Percentiles rank a stretch among this genome's conserved stretches.
These are phyloP conservation scores for Bucco capensis DNA, from an alignment of 2,113 vertebrate genomes.

Conservation along the genomic window DNA sequence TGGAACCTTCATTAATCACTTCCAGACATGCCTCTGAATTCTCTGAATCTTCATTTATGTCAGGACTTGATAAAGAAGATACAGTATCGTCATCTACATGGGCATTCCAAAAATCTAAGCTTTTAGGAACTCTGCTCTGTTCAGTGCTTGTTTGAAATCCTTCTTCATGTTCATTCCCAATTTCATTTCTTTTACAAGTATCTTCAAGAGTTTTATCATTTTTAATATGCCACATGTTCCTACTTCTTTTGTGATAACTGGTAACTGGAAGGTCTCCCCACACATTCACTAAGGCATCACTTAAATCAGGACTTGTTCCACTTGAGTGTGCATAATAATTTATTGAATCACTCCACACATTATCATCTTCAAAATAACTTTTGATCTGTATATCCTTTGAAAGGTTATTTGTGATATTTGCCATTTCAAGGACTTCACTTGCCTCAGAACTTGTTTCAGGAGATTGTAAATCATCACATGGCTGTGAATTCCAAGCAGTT, in stretches of 20 bases:
- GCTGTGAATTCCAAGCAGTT: slow-evolving; percentile 72
- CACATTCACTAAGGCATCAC: slow-evolving; percentile 56
- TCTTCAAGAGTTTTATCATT: slow-evolving; percentile 20
- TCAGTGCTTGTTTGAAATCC: slow-evolving; percentile 20
- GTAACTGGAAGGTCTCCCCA: slow-evolving; percentile 42
- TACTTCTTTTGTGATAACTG: background rate
- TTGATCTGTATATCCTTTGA: slow-evolving; percentile 6
- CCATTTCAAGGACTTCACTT: slow-evolving; percentile 23
- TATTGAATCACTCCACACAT: slow-evolving; percentile 79
- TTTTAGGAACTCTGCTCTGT: slow-evolving; percentile 59
- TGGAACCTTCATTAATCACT: background rate
- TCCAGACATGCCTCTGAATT: slow-evolving; percentile 21
- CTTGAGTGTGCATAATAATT: slow-evolving; percentile 77
- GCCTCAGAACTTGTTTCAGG: slow-evolving; percentile 70
- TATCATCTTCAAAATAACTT: slow-evolving; percentile 55
- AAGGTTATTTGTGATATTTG: slow-evolving; percentile 13
- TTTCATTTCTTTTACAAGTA: background rate
- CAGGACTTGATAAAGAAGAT: slow-evolving; percentile 75
- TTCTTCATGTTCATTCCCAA: slow-evolving; percentile 7
- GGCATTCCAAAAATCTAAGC: slow-evolving; percentile 74
- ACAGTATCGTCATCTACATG: slow-evolving; percentile 70
- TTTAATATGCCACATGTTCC: background rate
- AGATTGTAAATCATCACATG: slow-evolving; percentile 67
- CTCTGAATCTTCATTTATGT: slow-evolving; percentile 66
- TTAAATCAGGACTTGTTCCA: slow-evolving; percentile 78